Evolutionary conservation across 2,113 vertebrate species (phyloP), one percentile per base, ranked within the genome.

Genomic region (Tichodroma muraria): DNA sequence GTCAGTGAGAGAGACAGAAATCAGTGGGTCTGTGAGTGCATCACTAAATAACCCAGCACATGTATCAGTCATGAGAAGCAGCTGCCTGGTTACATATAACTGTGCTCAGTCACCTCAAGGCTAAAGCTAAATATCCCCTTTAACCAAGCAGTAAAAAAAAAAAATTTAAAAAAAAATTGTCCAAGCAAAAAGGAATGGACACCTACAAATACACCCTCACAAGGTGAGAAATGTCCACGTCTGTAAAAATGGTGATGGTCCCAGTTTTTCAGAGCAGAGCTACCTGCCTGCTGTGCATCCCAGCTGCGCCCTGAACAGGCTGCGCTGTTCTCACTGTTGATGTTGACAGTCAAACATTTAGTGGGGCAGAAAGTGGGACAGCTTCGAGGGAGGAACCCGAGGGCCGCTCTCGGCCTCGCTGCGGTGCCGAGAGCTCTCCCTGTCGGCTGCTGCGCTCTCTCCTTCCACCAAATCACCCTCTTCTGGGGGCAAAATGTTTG

Each of bases 371-470:
- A 82, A 85, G 42, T 33, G 44, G 76, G 59, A 60, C 71, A 60
- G 1, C 54, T 30, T 50, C 54, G 52, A n/a, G 3, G 0, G 23
- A 17, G 44, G 57, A 75, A 27, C 9, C 28, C 0, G 2, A 56
- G 57, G 53, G 23, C 19, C 0, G 35, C 61, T 10, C 63, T 28
- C 6, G 3, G n/a, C 23, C 38, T 9, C 4, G 20, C 80, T 31
- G 6, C 12, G 68, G 33, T 60, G 83, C 35, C 3, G 25, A 87
- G 81, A 96, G 96, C 92, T 96, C 95, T 94, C 91, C 75, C 93
- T 95, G 70, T 52, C 1, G 66, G 94, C 78, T 57, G 44, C 22
- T 64, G n/a, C 0, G 1, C 45, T 17, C 52, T 20, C 64, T 52
- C 16, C 5, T 61, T 14, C 24, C 86, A 63, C 54, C 61, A 57